Conservation (phyloP, 2,113 vertebrate genomes). For the Psammodynastes pulverulentus region DNA sequence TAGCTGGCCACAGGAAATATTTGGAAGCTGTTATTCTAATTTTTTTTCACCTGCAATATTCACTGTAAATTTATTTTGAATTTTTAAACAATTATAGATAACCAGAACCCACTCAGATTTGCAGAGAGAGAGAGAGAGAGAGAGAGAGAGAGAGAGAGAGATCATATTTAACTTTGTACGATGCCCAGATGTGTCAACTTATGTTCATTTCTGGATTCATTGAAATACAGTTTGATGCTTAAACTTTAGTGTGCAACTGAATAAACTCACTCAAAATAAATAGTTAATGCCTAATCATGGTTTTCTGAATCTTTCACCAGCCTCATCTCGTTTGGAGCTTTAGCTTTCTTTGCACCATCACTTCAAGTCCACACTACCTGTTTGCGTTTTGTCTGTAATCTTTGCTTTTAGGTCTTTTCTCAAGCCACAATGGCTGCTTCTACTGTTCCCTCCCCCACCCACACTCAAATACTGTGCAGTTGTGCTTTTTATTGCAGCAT, state of each 20-base stretch:
- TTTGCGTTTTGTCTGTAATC: background rate
- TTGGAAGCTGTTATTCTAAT: background rate
- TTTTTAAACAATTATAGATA: background rate
- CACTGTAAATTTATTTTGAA: background rate
- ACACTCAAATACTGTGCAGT: background rate
- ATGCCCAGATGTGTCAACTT: background rate
- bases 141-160: no score
- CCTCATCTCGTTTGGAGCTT: background rate
- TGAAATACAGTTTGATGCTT: background rate
- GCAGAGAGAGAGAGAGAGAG: no score
- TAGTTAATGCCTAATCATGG: background rate
- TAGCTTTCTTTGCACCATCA: background rate
- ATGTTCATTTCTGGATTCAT: background rate
- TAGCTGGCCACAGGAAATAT: background rate
- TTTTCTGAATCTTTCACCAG: background rate
- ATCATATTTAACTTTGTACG: background rate
- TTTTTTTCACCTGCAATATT: background rate
- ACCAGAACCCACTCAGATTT: background rate
- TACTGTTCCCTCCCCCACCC: background rate
- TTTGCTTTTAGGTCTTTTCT: background rate
- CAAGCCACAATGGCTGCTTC: background rate
- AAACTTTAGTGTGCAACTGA: background rate
- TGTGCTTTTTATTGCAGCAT: background rate
- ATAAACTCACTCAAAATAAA: background rate
- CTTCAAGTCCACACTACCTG: background rate